phyloP scores from a whole-genome alignment of 2,888 invertebrate genomes.

The Dicycla oo region DNA sequence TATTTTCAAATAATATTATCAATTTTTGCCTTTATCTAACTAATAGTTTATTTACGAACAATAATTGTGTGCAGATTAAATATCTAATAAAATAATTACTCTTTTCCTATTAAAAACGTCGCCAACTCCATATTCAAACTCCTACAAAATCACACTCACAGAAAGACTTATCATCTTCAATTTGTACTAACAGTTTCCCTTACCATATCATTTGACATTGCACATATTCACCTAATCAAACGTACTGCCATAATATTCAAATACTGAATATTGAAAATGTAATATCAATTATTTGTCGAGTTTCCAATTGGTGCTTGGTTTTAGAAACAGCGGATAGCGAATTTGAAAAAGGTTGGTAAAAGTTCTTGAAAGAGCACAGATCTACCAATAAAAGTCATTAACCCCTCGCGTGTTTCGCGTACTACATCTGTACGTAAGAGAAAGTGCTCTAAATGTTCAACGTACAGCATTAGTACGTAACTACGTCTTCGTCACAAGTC shows the following conservation, averaged over 20 bases:
- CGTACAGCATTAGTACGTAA: too few relatives aligned
- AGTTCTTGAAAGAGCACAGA: neutral
- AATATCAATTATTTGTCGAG: constrained; percentile 43
- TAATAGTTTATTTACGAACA: neutral
- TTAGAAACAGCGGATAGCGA: constrained; percentile 13
- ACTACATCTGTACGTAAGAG: too few relatives aligned
- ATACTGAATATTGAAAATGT: constrained; percentile 42
- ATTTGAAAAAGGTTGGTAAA: neutral
- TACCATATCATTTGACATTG: neutral
- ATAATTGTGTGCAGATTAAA: neutral
- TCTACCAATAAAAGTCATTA: too few relatives aligned
- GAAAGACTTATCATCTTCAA: neutral
- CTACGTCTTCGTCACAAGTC: too few relatives aligned
- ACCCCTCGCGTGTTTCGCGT: too few relatives aligned
- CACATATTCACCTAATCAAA: constrained; percentile 7
- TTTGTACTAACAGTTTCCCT: neutral
- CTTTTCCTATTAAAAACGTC: neutral
- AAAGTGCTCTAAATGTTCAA: too few relatives aligned
- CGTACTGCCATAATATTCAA: neutral
- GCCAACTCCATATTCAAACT: neutral
- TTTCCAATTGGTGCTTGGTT: neutral
- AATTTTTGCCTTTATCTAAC: neutral
- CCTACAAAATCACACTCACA: neutral
- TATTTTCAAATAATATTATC: neutral
- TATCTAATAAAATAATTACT: neutral